Base-by-base conservation (phyloP, 2,888 invertebrate species). In the Thera obeliscata region DNA sequence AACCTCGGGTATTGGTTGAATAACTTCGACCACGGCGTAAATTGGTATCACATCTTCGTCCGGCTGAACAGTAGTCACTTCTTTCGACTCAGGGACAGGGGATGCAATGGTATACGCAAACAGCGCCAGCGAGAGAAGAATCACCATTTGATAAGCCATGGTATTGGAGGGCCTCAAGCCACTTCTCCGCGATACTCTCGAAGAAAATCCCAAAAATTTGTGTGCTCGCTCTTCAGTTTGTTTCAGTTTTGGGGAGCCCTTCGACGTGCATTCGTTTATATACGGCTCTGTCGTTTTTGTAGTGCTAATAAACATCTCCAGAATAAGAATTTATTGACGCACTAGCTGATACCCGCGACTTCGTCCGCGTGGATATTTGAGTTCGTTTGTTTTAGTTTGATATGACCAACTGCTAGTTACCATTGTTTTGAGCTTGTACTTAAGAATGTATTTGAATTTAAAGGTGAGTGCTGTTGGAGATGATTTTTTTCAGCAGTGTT, bases 301-400 rank as follows among this genome's bases (percentile, higher is more conserved):
- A 50, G 87, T 88, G 93, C 87, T 93, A 92, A 93, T 78, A 76
- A 81, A 80, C 72, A 76, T 83, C 78, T 85, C 85, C 87, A 84
- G 88, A 90, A 87, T 81, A 79, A 86, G 89, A 80, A 85, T 81
- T 71, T 76, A 84, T 87, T 89, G 89, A 88, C 88, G 88, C 87
- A 22, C n/a, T n/a, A n/a, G n/a, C n/a, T n/a, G n/a, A n/a, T n/a
- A n/a, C n/a, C n/a, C n/a, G n/a, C n/a, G n/a, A n/a, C n/a, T n/a
- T n/a, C n/a, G n/a, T n/a, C n/a, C n/a, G n/a, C n/a, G n/a, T n/a
- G n/a, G n/a, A n/a, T n/a, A n/a, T n/a, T n/a, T n/a, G n/a, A n/a
- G n/a, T n/a, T n/a, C n/a, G n/a, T n/a, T n/a, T n/a, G n/a, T n/a
- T n/a, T n/a, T n/a, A n/a, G n/a, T n/a, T n/a, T n/a, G n/a, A n/a